These are phyloP conservation scores for Lymantria dispar DNA, from an alignment of 2,888 invertebrate species.

Conservation along the genomic window DNA sequence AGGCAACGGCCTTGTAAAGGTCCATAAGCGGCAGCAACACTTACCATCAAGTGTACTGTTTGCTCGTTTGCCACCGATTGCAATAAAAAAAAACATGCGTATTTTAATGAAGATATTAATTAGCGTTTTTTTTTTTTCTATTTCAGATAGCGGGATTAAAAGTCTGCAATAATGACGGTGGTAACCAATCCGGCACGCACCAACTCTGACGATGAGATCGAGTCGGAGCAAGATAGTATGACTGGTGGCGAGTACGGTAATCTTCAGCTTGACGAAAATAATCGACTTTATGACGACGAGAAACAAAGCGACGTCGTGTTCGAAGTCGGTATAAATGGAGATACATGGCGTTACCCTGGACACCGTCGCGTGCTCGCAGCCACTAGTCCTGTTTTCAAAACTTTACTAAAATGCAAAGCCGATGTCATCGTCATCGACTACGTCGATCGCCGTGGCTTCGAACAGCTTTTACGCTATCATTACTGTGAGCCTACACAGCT, in stretches of 20 bases:
- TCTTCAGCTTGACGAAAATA: constrained; percentile 46
- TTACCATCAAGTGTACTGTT: too few relatives aligned
- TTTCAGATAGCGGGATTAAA: constrained; percentile 50
- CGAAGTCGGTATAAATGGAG: constrained; percentile 84
- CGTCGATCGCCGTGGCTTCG: constrained; percentile 86
- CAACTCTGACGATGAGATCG: constrained; percentile 56
- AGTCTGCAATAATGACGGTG: constrained; percentile 63
- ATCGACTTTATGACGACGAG: constrained; percentile 76
- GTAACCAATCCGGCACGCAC: constrained; percentile 71
- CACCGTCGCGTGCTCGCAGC: constrained; percentile 84
- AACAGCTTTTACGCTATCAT: constrained; percentile 85
- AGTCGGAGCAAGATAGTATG: constrained; percentile 32
- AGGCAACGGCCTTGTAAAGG: too few relatives aligned
- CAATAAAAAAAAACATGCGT: too few relatives aligned
- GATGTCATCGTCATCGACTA: constrained; percentile 80
- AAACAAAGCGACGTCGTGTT: constrained; percentile 83
- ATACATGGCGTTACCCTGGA: constrained; percentile 86
- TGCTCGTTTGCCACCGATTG: too few relatives aligned
- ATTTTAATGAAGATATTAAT: too few relatives aligned
- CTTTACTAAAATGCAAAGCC: constrained; percentile 73
- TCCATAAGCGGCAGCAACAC: too few relatives aligned
- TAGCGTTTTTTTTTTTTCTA: constrained; percentile 17
- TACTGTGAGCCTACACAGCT: constrained; percentile 84
- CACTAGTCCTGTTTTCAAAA: constrained; percentile 84
- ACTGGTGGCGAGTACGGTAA: constrained; percentile 31